Evolutionary conservation across 2,888 invertebrate genomes (phyloP).

Genomic region (Encarsia formosa): DNA sequence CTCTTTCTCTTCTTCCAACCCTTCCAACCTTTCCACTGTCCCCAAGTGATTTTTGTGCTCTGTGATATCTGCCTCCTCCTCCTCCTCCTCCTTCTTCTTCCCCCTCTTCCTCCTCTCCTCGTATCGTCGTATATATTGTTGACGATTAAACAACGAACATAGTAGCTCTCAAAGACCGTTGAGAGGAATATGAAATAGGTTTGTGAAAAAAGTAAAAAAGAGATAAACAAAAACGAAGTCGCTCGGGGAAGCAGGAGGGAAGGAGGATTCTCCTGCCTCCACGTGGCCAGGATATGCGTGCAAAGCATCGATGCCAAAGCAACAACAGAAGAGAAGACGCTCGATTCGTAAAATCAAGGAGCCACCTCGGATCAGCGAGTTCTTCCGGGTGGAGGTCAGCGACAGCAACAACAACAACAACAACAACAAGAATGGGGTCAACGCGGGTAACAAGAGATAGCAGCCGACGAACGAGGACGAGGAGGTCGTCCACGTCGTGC

Average conservation of each 20-base stretch:
- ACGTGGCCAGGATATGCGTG: too few relatives aligned
- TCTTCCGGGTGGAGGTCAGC: constrained; percentile 17
- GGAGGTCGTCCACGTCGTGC: constrained; percentile 19
- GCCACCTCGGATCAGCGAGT: constrained; percentile 12
- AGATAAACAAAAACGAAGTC: too few relatives aligned
- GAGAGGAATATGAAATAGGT: too few relatives aligned
- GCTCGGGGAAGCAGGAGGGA: constrained; percentile 14
- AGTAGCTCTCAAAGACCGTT: too few relatives aligned
- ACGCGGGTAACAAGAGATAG: constrained; percentile 17
- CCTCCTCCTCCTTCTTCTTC: not conserved
- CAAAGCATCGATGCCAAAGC: not conserved
- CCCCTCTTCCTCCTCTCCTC: not conserved
- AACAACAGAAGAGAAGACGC: not conserved
- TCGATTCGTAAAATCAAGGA: constrained; percentile 20
- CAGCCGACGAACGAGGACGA: constrained; percentile 2
- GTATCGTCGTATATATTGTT: too few relatives aligned
- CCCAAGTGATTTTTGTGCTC: too few relatives aligned
- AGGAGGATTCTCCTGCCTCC: not conserved
- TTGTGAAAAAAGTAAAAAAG: too few relatives aligned
- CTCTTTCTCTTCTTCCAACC: constrained; percentile 7
- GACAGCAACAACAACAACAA: not conserved
- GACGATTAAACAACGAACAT: too few relatives aligned
- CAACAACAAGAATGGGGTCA: not conserved
- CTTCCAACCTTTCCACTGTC: not conserved
- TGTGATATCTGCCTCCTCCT: not conserved